These are phyloP conservation scores for Megalops cyprinoides DNA, from an alignment of 2,797 vertebrate species.

Conservation along the genomic window DNA sequence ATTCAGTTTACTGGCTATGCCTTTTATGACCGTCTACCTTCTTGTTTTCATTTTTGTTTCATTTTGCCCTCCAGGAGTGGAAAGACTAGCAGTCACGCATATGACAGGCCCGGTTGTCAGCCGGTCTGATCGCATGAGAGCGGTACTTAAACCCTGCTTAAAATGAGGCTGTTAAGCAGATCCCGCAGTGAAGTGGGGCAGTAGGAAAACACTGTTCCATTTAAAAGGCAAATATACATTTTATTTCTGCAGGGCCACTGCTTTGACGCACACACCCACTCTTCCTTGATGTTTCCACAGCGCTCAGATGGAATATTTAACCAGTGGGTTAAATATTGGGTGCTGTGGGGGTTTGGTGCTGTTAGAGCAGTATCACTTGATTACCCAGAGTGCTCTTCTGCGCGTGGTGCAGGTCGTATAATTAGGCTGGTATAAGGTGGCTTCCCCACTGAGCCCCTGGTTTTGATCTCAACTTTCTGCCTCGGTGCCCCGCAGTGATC, in stretches of 20 bases:
- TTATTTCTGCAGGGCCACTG: not conserved
- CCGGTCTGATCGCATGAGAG: not conserved
- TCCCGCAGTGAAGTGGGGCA: not conserved
- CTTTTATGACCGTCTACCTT: not conserved
- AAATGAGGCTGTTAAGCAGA: not conserved
- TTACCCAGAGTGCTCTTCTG: not conserved
- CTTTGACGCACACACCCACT: not conserved
- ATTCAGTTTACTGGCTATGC: not conserved
- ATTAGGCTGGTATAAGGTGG: not conserved
- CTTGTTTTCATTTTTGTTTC: not conserved
- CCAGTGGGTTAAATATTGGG: not conserved
- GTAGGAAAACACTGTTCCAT: not conserved
- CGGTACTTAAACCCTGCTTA: not conserved
- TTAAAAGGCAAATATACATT: constrained; percentile 12
- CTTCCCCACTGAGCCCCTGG: not conserved
- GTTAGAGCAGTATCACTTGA: not conserved
- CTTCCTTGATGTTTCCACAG: no score
- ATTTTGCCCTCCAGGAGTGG: not conserved
- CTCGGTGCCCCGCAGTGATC: not conserved
- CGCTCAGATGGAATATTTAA: constrained; percentile 1
- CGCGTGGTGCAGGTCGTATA: not conserved
- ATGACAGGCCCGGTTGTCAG: not conserved
- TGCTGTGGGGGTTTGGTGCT: not conserved
- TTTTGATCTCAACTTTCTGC: not conserved
- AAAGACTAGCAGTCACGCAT: not conserved